These are phyloP conservation scores for Meloidogyne chitwoodi DNA, from an alignment of 1,140 invertebrate genomes.

Conservation along the genomic window DNA sequence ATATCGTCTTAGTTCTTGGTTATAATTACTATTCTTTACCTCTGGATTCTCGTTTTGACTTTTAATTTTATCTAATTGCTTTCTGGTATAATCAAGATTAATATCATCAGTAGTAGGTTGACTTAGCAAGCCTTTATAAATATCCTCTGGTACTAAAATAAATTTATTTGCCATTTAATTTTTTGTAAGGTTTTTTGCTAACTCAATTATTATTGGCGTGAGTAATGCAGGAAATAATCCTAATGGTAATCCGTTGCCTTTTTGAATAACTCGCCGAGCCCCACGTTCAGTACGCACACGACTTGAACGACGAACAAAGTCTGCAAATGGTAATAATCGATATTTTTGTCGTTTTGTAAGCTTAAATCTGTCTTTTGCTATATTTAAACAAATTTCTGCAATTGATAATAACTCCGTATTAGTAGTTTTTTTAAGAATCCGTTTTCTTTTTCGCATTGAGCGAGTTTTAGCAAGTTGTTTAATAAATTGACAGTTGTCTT, in stretches of 20 bases:
- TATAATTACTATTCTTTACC: no score
- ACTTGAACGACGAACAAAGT: neutral
- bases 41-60: no score
- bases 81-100: constrained; percentile 2
- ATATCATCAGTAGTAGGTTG: neutral
- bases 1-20: constrained; percentile 3
- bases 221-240: constrained; percentile 15
- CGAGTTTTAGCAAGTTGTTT: neutral
- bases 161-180: constrained; percentile 1
- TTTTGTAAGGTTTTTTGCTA: neutral
- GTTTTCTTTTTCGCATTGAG: neutral
- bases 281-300: neutral
- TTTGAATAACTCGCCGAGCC: constrained; percentile 10
- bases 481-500: neutral
- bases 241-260: neutral
- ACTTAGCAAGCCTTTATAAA: neutral
- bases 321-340: constrained; percentile 1
- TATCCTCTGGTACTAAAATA: constrained; percentile 18
- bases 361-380: constrained; percentile 3
- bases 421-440: neutral
- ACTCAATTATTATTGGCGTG: constrained; percentile 9
- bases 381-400: constrained; percentile 10
- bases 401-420: neutral
- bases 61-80: no score
- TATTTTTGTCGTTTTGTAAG: neutral